Evolutionary conservation across 2,888 invertebrate genomes (phyloP).

Genomic region (Eristalis tenax): DNA sequence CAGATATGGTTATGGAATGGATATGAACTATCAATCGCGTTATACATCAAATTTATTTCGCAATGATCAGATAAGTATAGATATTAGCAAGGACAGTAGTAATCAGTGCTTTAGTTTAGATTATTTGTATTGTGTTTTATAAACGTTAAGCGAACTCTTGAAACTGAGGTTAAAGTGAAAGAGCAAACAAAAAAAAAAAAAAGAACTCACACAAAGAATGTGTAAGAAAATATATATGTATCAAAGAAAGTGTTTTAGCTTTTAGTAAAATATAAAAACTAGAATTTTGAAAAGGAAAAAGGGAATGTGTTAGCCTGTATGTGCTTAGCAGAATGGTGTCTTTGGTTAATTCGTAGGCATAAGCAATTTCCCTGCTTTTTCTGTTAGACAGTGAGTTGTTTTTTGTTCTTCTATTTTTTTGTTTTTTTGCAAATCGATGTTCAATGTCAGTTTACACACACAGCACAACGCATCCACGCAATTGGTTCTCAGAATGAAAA

Average conservation of each 20-base stretch:
- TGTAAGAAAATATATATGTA: constrained; percentile 22
- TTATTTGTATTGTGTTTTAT: constrained; percentile 30
- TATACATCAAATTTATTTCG: constrained; percentile 48
- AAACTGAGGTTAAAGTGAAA: constrained; percentile 15
- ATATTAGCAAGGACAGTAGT: background rate
- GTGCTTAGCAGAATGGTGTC: constrained; percentile 46
- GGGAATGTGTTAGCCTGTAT: constrained; percentile 30
- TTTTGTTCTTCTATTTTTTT: background rate
- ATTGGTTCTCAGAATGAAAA: constrained; percentile 38
- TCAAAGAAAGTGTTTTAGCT: constrained; percentile 60
- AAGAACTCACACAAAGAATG: background rate
- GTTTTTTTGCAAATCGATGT: constrained; percentile 33
- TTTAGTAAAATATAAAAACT: constrained; percentile 53
- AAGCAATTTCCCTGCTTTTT: constrained; percentile 24
- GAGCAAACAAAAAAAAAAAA: background rate
- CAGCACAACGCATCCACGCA: background rate
- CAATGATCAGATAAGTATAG: constrained; percentile 26
- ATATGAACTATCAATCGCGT: constrained; percentile 45
- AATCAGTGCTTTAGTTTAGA: constrained; percentile 56
- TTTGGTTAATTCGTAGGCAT: constrained; percentile 14
- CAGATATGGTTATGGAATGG: constrained; percentile 43
- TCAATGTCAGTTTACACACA: background rate
- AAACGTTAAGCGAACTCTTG: background rate
- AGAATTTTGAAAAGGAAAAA: background rate
- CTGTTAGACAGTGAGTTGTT: background rate